Evolutionary conservation across 1,140 invertebrate genomes (phyloP), one percentile per base, ranked within the genome.

Genomic region (Dendroctonus valens): DNA sequence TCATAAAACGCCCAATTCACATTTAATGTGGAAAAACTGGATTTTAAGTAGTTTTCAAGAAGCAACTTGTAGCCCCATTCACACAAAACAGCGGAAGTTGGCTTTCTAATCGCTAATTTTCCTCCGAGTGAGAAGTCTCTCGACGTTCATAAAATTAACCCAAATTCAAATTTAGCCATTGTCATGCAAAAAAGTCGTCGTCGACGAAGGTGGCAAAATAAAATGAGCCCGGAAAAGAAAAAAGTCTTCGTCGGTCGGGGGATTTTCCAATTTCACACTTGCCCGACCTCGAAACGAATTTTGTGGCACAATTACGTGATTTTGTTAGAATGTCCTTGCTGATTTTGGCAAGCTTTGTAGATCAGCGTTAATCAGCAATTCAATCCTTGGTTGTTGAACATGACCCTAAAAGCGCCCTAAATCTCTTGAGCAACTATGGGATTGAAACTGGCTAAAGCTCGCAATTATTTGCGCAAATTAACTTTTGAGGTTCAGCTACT

Each of bases 101-200:
- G 26, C 26, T 26, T 26, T 26, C 26, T 26, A 26, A 26, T 26
- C 26, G 6, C 0, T 41, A 58, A 58, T 58, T 58, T 55, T 55
- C 42, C 14, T 41, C 11, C 14, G 15, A n/a, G 6, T 11, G 3
- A 41, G 41, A 60, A 37, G n/a, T 46, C 61, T 49, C 61, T 15
- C 8, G 52, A 42, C 38, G 38, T 48, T 53, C 52, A 64, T 64
- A 55, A 64, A 57, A 64, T 55, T 55, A 57, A 57, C 61, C 52
- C 61, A 54, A 63, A 63, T 65, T 65, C 44, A 66, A 61, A 57
- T 67, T 67, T 54, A 48, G 59, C 58, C 55, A 62, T 67, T 67
- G 58, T 67, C 51, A 62, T 51, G 59, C 58, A 61, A 61, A 67
- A 67, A 57, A 67, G 58, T 54, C 65, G 58, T 54, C 65, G 58